phyloP scores from a whole-genome alignment of 2,797 vertebrate genomes.

The Mergus octosetaceus region DNA sequence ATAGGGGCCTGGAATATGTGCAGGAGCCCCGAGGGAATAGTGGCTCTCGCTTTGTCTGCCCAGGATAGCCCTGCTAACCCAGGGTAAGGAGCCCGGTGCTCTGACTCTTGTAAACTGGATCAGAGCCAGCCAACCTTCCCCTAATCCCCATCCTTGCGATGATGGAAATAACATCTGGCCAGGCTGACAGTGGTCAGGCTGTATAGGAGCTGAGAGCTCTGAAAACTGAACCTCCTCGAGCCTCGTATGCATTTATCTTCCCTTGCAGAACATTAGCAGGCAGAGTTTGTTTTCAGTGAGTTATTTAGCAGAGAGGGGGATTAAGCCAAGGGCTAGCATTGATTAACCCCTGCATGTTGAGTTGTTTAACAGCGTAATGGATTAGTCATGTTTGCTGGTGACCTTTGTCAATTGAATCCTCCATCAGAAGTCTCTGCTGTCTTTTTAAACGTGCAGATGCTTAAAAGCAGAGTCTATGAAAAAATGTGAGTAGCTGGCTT shows the following conservation, averaged over 20 bases:
- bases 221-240: slow-evolving; percentile 9
- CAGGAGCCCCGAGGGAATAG: background rate
- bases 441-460: background rate
- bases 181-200: background rate
- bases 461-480: background rate
- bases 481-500: background rate
- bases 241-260: background rate
- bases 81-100: background rate
- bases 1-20: slow-evolving; percentile 3
- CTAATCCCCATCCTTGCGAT: background rate
- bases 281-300: slow-evolving; percentile 38
- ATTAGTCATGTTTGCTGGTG: slow-evolving; percentile 49
- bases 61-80: background rate
- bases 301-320: slow-evolving; percentile 44
- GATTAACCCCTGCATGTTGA: slow-evolving; percentile 69
- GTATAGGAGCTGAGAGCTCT: background rate
- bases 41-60: background rate
- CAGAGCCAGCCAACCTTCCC: background rate
- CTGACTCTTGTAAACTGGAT: background rate
- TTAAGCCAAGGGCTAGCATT: slow-evolving; percentile 45
- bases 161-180: slow-evolving; percentile 49
- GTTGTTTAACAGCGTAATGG: slow-evolving; percentile 65
- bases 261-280: slow-evolving; percentile 22
- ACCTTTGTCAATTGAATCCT: slow-evolving; percentile 56
- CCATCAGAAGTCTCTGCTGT: background rate